A percentile compares a stretch with the other conserved stretches of the same genome.
These are phyloP conservation scores for Eueides isabella DNA, from an alignment of 1,140 invertebrate genomes.

Conservation along the genomic window DNA sequence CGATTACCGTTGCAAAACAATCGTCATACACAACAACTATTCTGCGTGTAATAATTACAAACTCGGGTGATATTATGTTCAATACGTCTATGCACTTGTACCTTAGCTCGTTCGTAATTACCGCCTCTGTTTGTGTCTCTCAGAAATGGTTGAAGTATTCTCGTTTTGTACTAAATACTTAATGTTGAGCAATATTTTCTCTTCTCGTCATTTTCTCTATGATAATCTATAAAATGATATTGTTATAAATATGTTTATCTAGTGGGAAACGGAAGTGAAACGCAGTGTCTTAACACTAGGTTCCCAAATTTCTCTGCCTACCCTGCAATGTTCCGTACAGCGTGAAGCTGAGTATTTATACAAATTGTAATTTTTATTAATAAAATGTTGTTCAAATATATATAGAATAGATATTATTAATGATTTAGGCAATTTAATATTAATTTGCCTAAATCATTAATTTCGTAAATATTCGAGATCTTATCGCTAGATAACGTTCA, in stretches of 20 bases:
- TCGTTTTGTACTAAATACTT: constrained; percentile 13
- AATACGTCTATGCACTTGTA: background rate
- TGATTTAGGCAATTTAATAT: too few species aligned
- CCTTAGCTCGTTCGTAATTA: background rate
- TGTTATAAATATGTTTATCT: too few species aligned
- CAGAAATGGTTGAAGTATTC: constrained; percentile 2
- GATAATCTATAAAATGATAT: too few species aligned
- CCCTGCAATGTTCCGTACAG: too few species aligned
- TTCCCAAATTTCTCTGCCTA: too few species aligned
- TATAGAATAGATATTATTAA: too few species aligned
- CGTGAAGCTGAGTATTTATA: too few species aligned
- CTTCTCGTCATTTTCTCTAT: too few species aligned
- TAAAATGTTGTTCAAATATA: too few species aligned
- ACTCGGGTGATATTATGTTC: background rate
- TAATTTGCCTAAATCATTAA: background rate
- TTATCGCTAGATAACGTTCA: background rate
- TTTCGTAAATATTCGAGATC: background rate
- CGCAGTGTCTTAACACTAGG: too few species aligned
- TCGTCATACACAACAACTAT: constrained; percentile 21
- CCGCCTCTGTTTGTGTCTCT: background rate
- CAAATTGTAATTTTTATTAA: too few species aligned
- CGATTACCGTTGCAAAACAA: constrained; percentile 37
- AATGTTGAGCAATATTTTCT: background rate
- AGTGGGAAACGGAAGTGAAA: too few species aligned
- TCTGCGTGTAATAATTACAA: constrained; percentile 35